Base-by-base conservation (phyloP, 37 sponge, comb jelly and placozoan genomes). In the Eunapius fragilis region DNA sequence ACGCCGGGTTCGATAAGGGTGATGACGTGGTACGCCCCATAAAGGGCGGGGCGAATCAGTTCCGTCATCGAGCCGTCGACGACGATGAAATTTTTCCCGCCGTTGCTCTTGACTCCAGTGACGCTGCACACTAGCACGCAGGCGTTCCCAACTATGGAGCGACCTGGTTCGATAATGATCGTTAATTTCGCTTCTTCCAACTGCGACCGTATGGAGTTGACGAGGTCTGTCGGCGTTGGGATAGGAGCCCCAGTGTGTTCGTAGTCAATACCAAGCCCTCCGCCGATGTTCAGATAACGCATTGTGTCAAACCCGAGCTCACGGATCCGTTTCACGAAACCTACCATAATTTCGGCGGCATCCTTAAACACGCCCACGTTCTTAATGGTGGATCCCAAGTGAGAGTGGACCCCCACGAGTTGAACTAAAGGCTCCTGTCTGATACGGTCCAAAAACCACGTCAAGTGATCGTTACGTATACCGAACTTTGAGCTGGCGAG, bases 31-130 rank as follows among this genome's bases (percentile, higher is more conserved):
- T 35, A 77, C 78, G 78, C 78, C 5, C 37, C 78, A 36, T 77
- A 77, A 14, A 77, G 78, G 2, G 78, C 37, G 37, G 78, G 78
- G 9, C 78, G 78, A 27, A 77, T 35, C 1, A 77, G 45, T 7
- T 77, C 78, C 26, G 33, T 77, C 78, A 77, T 77, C 27, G 78
- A 31, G 37, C 34, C 78, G 48, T 77, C 78, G 4, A 77, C 45
- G 22, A 77, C 37, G 36, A 38, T 36, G 45, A 31, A 77, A 28
- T 27, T 11, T 12, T 35, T 31, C 3, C 32, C 45, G 78, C 78
- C 45, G 9, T 32, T 35, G 10, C 32, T 26, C n/a, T 77, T 77
- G 27, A 77, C 45, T 27, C 26, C 37, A 36, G 17, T 77, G 37
- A 77, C 78, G 45, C 78, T 32, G 45, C 34, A 35, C 5, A 77